Conservation (phyloP, 2,113 vertebrate species). For the Hippocampus zosterae region DNA sequence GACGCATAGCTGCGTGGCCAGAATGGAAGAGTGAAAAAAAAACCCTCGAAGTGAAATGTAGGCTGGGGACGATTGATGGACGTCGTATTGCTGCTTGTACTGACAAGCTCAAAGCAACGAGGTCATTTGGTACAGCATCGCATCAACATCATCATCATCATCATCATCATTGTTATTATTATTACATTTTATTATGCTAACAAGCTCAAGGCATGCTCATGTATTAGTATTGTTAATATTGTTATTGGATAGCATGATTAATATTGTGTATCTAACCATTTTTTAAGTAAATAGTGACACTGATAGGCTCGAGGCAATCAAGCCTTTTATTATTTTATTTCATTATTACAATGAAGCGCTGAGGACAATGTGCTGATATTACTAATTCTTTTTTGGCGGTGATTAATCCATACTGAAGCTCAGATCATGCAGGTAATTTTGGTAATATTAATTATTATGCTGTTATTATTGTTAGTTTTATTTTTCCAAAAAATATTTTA, state of each 20-base stretch:
- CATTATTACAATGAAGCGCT: background rate
- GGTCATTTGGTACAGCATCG: constrained; percentile 22
- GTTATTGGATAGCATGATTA: background rate
- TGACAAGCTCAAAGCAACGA: constrained; percentile 3
- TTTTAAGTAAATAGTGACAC: background rate
- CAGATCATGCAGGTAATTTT: background rate
- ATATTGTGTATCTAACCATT: background rate
- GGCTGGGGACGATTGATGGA: constrained; percentile 41
- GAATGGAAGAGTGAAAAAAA: constrained; percentile 45
- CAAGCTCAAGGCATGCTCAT: background rate
- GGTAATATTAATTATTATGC: background rate
- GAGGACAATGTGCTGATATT: too few species aligned
- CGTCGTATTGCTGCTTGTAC: constrained; percentile 26
- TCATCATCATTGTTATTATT: constrained; percentile 13
- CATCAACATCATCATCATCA: constrained; percentile 13
- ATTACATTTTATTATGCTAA: constrained; percentile 7
- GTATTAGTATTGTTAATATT: background rate
- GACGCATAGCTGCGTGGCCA: constrained; percentile 72
- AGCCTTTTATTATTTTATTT: background rate
- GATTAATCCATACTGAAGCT: background rate
- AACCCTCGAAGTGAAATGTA: constrained; percentile 39
- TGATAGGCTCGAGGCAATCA: background rate
- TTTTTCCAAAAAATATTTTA: too few species aligned
- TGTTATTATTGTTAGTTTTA: too few species aligned
- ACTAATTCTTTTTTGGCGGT: too few species aligned